Conservation (phyloP, 2,888 invertebrate species). For the Dryomyza anilis region DNA sequence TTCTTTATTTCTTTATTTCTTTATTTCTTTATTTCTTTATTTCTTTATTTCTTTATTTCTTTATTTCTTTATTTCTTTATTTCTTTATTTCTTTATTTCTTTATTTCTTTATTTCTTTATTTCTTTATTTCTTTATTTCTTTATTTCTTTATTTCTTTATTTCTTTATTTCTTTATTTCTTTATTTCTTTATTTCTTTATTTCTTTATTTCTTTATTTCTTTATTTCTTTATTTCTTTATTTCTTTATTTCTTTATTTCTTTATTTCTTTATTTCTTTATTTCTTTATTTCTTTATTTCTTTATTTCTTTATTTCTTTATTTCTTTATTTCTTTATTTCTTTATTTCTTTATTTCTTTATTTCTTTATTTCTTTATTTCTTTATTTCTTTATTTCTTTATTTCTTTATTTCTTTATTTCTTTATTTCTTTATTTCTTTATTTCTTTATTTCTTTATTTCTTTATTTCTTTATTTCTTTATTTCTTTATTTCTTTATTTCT, state of each 20-base stretch:
- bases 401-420: not conserved
- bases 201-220: too few relatives aligned
- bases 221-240: too few relatives aligned
- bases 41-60: not conserved
- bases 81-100: not conserved
- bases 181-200: too few relatives aligned
- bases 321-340: not conserved
- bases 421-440: too few relatives aligned
- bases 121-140: not conserved
- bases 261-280: not conserved
- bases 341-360: not conserved
- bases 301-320: not conserved
- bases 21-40: not conserved
- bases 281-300: not conserved
- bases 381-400: not conserved
- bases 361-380: not conserved
- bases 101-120: not conserved
- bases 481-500: too few relatives aligned
- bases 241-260: too few relatives aligned
- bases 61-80: not conserved
- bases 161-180: not conserved
- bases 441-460: too few relatives aligned
- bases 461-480: too few relatives aligned
- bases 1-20: not conserved
- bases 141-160: not conserved